These are phyloP conservation scores for Sarcophaga subvicina DNA, from an alignment of 2,888 invertebrate genomes.

Conservation along the genomic window DNA sequence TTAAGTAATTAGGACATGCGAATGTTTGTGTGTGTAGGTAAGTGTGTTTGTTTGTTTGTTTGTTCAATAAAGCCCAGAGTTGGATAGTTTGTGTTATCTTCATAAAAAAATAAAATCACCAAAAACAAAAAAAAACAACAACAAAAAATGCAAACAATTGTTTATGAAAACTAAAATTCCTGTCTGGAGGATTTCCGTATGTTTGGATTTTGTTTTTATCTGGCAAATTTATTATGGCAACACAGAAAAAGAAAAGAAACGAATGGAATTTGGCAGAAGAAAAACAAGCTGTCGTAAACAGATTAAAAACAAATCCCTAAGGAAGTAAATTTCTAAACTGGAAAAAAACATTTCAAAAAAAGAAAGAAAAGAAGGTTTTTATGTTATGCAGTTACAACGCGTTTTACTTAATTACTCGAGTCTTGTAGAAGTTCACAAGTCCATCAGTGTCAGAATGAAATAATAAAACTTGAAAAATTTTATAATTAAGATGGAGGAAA, in stretches of 20 bases:
- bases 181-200: background rate
- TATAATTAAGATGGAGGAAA: no score
- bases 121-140: no score
- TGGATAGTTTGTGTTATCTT: background rate
- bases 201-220: background rate
- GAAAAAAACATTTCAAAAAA: no score
- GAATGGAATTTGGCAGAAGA: background rate
- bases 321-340: background rate
- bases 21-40: conserved; percentile 13
- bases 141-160: no score
- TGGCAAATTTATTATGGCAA: background rate
- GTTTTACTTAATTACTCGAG: no score
- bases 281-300: conserved; percentile 11
- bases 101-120: background rate
- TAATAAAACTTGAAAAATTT: no score
- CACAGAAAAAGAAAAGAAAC: background rate
- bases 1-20: conserved; percentile 55
- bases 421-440: no score
- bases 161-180: background rate
- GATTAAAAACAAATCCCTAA: conserved; percentile 20
- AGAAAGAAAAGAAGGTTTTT: no score
- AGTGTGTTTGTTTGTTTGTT: background rate
- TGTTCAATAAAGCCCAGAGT: background rate
- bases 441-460: no score
- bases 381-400: no score